Evolutionary conservation across 2,113 vertebrate species (phyloP).

Genomic region (Corvus moneduloides): DNA sequence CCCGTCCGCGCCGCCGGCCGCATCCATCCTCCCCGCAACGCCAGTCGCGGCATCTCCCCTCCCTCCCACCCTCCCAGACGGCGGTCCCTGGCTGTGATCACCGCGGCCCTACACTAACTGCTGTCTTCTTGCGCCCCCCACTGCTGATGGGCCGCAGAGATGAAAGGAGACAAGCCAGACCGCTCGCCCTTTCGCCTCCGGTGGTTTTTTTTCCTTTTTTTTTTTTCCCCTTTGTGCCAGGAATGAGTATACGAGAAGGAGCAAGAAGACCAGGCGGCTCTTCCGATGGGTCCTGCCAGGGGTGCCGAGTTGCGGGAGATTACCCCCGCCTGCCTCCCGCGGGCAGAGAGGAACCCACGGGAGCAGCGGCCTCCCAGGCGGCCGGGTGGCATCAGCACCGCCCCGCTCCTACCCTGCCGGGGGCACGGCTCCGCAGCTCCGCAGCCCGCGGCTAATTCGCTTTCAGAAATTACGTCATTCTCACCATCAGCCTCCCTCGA

Average conservation of each 20-base stretch:
- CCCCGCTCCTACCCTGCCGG: background rate
- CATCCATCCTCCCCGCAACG: background rate
- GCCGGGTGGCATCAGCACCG: background rate
- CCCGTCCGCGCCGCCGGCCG: background rate
- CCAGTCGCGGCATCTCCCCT: background rate
- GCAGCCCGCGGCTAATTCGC: background rate
- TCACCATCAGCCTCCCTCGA: background rate
- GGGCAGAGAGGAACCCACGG: background rate
- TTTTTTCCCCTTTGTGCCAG: background rate
- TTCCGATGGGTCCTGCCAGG: background rate
- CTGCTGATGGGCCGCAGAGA: conserved; percentile 75
- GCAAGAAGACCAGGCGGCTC: background rate
- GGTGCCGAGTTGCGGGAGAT: rapidly evolving
- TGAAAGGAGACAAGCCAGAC: conserved; percentile 48
- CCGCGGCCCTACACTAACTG: conserved; percentile 61
- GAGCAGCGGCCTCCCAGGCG: background rate
- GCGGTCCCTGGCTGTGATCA: conserved; percentile 28
- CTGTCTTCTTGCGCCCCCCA: conserved; percentile 83
- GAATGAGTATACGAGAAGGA: background rate
- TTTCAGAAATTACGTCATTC: background rate
- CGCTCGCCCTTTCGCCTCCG: background rate
- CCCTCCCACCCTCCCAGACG: background rate
- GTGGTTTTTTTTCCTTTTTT: too few relatives aligned
- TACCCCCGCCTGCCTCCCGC: background rate
- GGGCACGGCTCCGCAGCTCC: background rate